Evolutionary conservation across 2,113 vertebrate species (phyloP).

Genomic region (Lasiurus borealis): DNA sequence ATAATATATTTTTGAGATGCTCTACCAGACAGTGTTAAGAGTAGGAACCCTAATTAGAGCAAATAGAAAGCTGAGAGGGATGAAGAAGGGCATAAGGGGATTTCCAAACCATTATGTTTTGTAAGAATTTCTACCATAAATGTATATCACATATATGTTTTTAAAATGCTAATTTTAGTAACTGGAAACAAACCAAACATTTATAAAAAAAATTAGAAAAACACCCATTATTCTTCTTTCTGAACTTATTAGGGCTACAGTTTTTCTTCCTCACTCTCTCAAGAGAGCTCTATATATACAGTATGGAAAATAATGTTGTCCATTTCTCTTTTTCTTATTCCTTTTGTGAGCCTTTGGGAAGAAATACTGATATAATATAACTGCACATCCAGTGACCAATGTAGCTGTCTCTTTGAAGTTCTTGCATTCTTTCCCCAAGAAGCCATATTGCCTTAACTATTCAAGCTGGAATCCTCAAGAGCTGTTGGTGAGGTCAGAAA

Average conservation of each 20-base stretch:
- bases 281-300: background rate
- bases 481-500: background rate
- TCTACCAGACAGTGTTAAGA: background rate
- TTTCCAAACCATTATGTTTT: background rate
- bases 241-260: background rate
- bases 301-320: background rate
- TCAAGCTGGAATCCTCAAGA: background rate
- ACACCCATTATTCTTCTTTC: background rate
- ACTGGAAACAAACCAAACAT: background rate
- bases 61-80: background rate
- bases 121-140: slow-evolving; percentile 29
- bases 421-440: background rate
- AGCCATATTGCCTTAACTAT: background rate
- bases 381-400: background rate
- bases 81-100: background rate
- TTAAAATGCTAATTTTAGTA: background rate
- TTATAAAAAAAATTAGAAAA: background rate
- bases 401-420: background rate
- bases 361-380: background rate
- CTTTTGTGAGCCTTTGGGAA: background rate
- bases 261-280: background rate
- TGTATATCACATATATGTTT: background rate
- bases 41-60: background rate
- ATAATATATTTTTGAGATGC: background rate
- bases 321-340: background rate